A percentile compares a stretch with the other conserved stretches of the same genome.
Conservation (phyloP, 1,140 invertebrate species). For the Agrilus planipennis region DNA sequence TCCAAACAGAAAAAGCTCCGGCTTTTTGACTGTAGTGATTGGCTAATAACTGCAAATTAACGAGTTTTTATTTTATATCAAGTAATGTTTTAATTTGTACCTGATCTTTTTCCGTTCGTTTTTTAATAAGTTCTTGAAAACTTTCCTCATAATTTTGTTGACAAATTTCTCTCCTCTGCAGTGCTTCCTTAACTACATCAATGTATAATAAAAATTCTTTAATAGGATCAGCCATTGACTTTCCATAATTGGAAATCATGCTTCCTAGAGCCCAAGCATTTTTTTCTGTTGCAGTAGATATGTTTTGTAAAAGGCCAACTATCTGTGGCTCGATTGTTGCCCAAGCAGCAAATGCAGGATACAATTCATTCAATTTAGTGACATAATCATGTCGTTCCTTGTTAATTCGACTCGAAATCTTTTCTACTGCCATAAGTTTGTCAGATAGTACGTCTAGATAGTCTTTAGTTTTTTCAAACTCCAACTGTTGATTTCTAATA, state of each 20-base stretch:
- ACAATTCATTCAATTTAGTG: conserved; percentile 40
- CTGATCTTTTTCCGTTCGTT: conserved; percentile 51
- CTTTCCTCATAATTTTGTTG: conserved; percentile 57
- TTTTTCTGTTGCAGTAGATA: conserved; percentile 38
- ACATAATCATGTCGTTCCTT: conserved; percentile 52
- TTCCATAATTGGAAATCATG: conserved; percentile 36
- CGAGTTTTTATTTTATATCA: background rate
- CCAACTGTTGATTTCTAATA: conserved; percentile 46
- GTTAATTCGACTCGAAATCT: conserved; percentile 52
- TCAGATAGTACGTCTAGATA: conserved; percentile 52
- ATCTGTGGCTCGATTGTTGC: conserved; percentile 42
- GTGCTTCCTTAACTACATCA: conserved; percentile 55
- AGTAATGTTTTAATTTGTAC: conserved; percentile 27
- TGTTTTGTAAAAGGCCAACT: conserved; percentile 34
- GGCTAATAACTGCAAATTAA: conserved; percentile 25
- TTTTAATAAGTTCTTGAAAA: conserved; percentile 51
- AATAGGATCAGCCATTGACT: conserved; percentile 39
- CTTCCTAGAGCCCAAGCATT: conserved; percentile 40
- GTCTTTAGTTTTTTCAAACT: conserved; percentile 51
- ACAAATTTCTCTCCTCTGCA: conserved; percentile 52
- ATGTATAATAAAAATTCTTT: conserved; percentile 59
- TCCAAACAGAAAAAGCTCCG: conserved; percentile 41
- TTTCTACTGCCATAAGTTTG: conserved; percentile 51
- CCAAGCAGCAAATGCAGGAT: conserved; percentile 45
- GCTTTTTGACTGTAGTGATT: conserved; percentile 19